Evolutionary conservation across 2,888 invertebrate genomes (phyloP).

Genomic region (Troides oblongomaculatus): DNA sequence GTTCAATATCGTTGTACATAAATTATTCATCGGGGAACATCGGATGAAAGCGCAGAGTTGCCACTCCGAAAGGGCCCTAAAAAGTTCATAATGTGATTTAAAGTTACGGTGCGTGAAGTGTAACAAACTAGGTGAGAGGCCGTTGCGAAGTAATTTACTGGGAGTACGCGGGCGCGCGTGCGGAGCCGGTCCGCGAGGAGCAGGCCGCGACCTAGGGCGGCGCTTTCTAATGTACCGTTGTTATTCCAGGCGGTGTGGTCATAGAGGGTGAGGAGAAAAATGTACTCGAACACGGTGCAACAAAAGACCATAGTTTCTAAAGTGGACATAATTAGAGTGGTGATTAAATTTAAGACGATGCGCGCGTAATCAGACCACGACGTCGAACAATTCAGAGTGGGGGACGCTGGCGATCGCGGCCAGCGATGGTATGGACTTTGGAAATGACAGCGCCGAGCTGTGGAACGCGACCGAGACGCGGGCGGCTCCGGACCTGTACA

Average conservation of each 20-base stretch:
- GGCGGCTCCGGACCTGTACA: constrained; percentile 58
- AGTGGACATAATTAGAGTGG: constrained; percentile 52
- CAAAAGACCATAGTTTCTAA: constrained; percentile 45
- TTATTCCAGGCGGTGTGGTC: constrained; percentile 49
- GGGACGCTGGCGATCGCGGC: constrained; percentile 71
- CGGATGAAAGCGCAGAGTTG: constrained; percentile 31
- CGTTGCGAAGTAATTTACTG: constrained; percentile 51
- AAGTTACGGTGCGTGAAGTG: constrained; percentile 43
- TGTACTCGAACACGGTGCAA: constrained; percentile 52
- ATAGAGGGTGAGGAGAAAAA: constrained; percentile 39
- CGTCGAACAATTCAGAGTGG: constrained; percentile 69
- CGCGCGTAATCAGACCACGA: constrained; percentile 65
- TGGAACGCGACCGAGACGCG: constrained; percentile 61
- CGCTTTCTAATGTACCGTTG: constrained; percentile 50
- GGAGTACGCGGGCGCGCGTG: constrained; percentile 11
- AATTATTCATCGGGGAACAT: constrained; percentile 53
- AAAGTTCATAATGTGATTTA: constrained; percentile 63
- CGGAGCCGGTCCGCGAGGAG: no score
- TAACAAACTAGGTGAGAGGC: constrained; percentile 37
- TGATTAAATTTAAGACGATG: constrained; percentile 60
- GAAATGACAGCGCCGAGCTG: constrained; percentile 61
- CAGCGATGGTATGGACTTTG: constrained; percentile 78
- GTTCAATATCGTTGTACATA: constrained; percentile 34
- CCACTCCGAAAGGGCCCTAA: constrained; percentile 41
- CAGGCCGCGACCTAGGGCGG: no score